Conservation (phyloP, 2,797 vertebrate species). For the Halcyon smyrnensis region DNA sequence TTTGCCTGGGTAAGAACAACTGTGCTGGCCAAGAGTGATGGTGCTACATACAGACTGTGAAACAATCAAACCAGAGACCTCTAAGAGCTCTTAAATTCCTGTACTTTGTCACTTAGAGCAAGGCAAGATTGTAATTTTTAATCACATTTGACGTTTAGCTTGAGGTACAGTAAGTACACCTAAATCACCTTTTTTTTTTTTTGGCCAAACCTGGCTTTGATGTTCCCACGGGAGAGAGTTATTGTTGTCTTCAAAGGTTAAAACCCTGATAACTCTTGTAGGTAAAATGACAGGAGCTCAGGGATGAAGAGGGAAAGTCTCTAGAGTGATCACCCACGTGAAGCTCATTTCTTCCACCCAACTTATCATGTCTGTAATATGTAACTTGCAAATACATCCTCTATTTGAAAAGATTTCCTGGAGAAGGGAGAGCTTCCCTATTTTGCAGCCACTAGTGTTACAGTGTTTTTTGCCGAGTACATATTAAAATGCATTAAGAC, state of each 20-base stretch:
- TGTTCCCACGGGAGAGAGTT: slow-evolving; percentile 53
- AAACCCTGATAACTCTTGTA: slow-evolving; percentile 15
- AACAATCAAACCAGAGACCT: neutral
- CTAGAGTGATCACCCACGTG: neutral
- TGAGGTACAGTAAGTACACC: slow-evolving; percentile 55
- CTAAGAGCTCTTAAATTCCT: neutral
- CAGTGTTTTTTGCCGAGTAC: slow-evolving; percentile 44
- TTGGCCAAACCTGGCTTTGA: slow-evolving; percentile 56
- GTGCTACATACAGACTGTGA: neutral
- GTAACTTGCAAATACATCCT: slow-evolving; percentile 1
- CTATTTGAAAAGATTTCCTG: neutral
- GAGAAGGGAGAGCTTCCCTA: neutral
- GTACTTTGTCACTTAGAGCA: slow-evolving; percentile 17
- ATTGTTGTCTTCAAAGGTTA: slow-evolving; percentile 64
- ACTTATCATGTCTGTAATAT: neutral
- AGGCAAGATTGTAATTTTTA: slow-evolving; percentile 18
- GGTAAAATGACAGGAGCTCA: slow-evolving; percentile 38
- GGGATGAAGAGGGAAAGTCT: neutral
- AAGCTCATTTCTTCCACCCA: neutral
- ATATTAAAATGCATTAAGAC: slow-evolving; percentile 77
- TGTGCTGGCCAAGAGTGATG: neutral
- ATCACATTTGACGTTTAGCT: slow-evolving; percentile 72
- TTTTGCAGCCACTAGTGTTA: slow-evolving; percentile 25
- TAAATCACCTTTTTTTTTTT: slow-evolving; percentile 56
- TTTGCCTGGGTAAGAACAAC: neutral